These are phyloP conservation scores for Kuschelorhynchus macadamiae DNA, from an alignment of 2,888 invertebrate genomes.

Conservation along the genomic window DNA sequence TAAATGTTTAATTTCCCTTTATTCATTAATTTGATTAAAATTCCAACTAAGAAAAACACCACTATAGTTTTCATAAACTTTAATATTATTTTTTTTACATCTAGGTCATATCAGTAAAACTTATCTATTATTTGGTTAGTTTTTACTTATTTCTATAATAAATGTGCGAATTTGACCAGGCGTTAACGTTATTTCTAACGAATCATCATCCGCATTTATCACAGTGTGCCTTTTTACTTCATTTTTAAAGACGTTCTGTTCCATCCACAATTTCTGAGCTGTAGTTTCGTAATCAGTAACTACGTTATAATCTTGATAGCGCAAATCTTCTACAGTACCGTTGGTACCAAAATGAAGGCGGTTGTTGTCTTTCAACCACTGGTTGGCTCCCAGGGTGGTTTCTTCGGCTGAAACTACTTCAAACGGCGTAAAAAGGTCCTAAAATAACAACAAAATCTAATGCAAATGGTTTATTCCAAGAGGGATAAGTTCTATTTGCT, in stretches of 20 bases:
- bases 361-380: slow-evolving; percentile 72
- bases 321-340: slow-evolving; percentile 54
- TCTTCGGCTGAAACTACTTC: slow-evolving; percentile 65
- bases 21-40: not conserved
- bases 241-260: slow-evolving; percentile 26
- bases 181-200: slow-evolving; percentile 70
- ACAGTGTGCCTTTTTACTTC: slow-evolving; percentile 36
- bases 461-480: too few species aligned
- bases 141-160: slow-evolving; percentile 63
- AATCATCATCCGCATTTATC: slow-evolving; percentile 39
- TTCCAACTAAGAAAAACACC: not conserved
- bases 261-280: slow-evolving; percentile 30
- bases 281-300: slow-evolving; percentile 2
- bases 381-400: slow-evolving; percentile 69
- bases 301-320: slow-evolving; percentile 34
- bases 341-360: slow-evolving; percentile 58
- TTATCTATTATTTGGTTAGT: not conserved
- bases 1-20: not conserved
- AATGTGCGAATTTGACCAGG: slow-evolving; percentile 85
- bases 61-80: too few species aligned
- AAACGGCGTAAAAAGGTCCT: slow-evolving; percentile 67
- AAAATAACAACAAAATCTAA: too few species aligned
- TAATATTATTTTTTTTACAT: too few species aligned
- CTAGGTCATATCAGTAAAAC: too few species aligned
- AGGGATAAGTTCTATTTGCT: too few species aligned